These are phyloP conservation scores for Petrophora chlorosata DNA, from an alignment of 2,888 invertebrate genomes.

Conservation along the genomic window DNA sequence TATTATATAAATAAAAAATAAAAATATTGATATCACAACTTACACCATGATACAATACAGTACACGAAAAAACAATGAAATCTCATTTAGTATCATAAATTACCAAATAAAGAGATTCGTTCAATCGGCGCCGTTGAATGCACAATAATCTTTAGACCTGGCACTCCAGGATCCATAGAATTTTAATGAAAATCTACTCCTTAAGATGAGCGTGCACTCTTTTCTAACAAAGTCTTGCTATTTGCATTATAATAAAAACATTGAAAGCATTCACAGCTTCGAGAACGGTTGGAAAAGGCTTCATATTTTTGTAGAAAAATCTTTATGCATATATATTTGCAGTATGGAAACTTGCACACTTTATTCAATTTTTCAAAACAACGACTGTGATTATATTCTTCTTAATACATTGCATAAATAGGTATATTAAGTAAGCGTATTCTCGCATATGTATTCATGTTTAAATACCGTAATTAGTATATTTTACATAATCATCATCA, in stretches of 20 bases:
- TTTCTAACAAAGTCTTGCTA: conserved; percentile 67
- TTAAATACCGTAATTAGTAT: no score
- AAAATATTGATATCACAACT: neutral
- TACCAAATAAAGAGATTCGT: conserved; percentile 8
- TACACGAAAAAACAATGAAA: conserved; percentile 1
- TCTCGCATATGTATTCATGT: no score
- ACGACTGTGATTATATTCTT: no score
- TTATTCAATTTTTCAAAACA: neutral
- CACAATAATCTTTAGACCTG: conserved; percentile 36
- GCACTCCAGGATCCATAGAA: conserved; percentile 38
- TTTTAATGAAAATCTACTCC: conserved; percentile 56
- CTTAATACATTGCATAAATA: no score
- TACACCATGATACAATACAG: neutral
- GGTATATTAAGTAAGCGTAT: no score
- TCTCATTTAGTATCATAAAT: conserved; percentile 4
- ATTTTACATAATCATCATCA: no score
- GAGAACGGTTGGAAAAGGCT: conserved; percentile 55
- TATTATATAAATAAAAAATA: no score
- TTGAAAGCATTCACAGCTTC: conserved; percentile 57
- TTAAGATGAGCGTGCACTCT: conserved; percentile 53
- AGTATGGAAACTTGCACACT: neutral
- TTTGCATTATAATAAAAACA: conserved; percentile 78
- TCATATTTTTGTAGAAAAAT: conserved; percentile 10
- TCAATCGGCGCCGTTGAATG: conserved; percentile 24
- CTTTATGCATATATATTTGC: no score